Evolutionary conservation across 2,113 vertebrate species (phyloP).

Genomic region (Pipa parva): DNA sequence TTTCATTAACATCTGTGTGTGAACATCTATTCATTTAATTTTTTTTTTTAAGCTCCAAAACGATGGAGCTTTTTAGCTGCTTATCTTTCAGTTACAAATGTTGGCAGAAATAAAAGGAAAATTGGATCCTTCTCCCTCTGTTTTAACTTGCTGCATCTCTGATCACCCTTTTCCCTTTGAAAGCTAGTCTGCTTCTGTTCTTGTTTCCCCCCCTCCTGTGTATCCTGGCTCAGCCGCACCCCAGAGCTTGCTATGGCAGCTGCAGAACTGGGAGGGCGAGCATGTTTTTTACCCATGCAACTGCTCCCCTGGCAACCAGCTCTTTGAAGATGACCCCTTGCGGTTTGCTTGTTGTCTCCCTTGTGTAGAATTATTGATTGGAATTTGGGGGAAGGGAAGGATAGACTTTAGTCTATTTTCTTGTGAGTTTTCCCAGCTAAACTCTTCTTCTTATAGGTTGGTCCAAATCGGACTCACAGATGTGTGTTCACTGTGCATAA

Average conservation of each 20-base stretch:
- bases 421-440: slow-evolving; percentile 48
- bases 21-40: no score
- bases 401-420: slow-evolving; percentile 44
- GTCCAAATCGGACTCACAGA: not conserved
- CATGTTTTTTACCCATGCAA: slow-evolving; percentile 72
- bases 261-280: slow-evolving; percentile 78
- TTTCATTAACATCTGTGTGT: no score
- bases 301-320: slow-evolving; percentile 81
- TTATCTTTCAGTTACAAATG: no score
- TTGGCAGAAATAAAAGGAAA: not conserved
- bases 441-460: slow-evolving; percentile 16
- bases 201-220: slow-evolving; percentile 3
- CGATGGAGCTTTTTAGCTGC: no score
- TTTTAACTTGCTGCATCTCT: slow-evolving; percentile 3
- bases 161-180: slow-evolving; percentile 3
- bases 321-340: slow-evolving; percentile 79
- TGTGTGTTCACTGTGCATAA: not conserved
- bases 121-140: not conserved
- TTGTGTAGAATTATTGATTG: slow-evolving; percentile 72
- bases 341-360: slow-evolving; percentile 80
- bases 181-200: slow-evolving; percentile 26
- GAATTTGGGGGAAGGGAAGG: slow-evolving; percentile 59
- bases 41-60: no score
- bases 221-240: slow-evolving; percentile 53
- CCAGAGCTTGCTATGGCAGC: slow-evolving; percentile 61